These are phyloP conservation scores for Asbolus verrucosus DNA, from an alignment of 1,140 invertebrate species.

Conservation along the genomic window DNA sequence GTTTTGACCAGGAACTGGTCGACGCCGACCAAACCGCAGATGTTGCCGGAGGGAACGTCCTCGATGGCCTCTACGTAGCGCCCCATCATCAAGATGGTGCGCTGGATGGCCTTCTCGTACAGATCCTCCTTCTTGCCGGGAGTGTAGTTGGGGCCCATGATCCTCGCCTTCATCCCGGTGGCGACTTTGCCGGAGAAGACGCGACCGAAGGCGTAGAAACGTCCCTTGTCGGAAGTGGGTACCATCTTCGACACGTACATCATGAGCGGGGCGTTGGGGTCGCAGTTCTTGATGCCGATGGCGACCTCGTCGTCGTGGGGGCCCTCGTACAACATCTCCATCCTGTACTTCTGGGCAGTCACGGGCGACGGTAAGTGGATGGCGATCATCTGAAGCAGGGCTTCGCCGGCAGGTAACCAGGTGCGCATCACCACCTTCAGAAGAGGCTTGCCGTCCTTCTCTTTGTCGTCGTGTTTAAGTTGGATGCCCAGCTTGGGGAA, in stretches of 20 bases:
- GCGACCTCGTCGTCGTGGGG: conserved; percentile 98
- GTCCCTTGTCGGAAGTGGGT: conserved; percentile 98
- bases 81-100: conserved; percentile 99
- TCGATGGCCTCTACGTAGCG: conserved; percentile 99
- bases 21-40: conserved; percentile 99
- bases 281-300: conserved; percentile 88
- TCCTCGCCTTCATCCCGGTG: conserved; percentile 96
- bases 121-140: conserved; percentile 99
- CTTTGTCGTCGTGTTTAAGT: conserved; percentile 94
- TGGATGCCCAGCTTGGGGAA: conserved; percentile 92
- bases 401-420: conserved; percentile 99
- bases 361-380: conserved; percentile 99
- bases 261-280: conserved; percentile 97
- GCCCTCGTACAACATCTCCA: conserved; percentile 99
- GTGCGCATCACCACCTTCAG: conserved; percentile 98
- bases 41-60: conserved; percentile 99
- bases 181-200: conserved; percentile 97
- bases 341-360: conserved; percentile 98
- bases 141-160: conserved; percentile 98
- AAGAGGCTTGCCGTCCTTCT: conserved; percentile 93
- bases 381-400: conserved; percentile 99
- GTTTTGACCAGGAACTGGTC: conserved; percentile 99
- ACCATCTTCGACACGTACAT: conserved; percentile 99
- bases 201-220: conserved; percentile 99
- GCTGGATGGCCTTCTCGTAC: conserved; percentile 98